These are phyloP conservation scores for Actinia equina DNA, from an alignment of 64 coral and sea anemone species.

Conservation along the genomic window DNA sequence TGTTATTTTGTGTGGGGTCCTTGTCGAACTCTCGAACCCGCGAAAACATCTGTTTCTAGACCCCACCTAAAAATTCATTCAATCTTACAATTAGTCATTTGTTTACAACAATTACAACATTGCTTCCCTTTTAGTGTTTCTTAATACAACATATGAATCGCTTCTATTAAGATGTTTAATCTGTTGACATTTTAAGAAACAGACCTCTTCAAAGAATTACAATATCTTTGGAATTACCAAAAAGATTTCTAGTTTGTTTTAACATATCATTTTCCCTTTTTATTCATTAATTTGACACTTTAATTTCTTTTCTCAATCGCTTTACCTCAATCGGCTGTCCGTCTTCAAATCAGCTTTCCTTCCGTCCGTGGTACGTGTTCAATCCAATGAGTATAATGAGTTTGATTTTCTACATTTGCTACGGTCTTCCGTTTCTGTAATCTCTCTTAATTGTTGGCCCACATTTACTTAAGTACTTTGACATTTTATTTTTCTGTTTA, in stretches of 20 bases:
- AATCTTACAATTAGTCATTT: neutral
- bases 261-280: neutral
- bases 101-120: neutral
- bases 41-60: neutral
- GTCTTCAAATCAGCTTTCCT: neutral
- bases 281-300: neutral
- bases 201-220: neutral
- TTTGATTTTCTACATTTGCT: too few species aligned
- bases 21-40: neutral
- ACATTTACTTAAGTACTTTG: constrained; percentile 1
- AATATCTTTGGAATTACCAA: neutral
- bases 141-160: too few species aligned
- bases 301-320: neutral
- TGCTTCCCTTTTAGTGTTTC: neutral
- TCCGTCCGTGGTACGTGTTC: neutral
- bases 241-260: neutral
- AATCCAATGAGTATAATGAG: neutral
- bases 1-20: too few species aligned
- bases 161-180: too few species aligned
- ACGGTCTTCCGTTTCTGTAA: neutral
- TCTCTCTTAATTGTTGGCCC: neutral
- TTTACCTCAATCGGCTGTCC: neutral
- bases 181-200: too few species aligned
- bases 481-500: neutral
- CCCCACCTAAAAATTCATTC: neutral